These are phyloP conservation scores for Taphrorychus bicolor DNA, from an alignment of 2,888 invertebrate species.

Conservation along the genomic window DNA sequence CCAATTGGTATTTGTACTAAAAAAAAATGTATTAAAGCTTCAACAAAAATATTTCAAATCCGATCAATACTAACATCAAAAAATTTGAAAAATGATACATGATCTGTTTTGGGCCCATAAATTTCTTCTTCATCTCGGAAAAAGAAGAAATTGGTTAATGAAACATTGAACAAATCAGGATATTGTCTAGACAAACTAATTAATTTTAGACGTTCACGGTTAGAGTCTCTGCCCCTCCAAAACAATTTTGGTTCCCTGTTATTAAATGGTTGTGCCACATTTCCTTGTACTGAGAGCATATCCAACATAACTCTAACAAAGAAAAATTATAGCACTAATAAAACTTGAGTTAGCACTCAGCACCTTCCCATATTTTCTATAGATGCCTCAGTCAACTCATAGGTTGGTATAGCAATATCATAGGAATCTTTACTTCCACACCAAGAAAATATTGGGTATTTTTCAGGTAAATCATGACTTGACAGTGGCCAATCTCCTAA, in stretches of 20 bases:
- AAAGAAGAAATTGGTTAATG: slow-evolving; percentile 96
- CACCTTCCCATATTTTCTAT: slow-evolving; percentile 93
- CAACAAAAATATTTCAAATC: too few species aligned
- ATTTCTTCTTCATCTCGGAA: slow-evolving; percentile 82
- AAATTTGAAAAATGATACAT: slow-evolving; percentile 91
- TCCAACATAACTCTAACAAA: slow-evolving; percentile 77
- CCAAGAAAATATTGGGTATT: slow-evolving; percentile 93
- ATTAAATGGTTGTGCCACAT: slow-evolving; percentile 74
- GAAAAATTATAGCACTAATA: neutral
- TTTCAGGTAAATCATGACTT: slow-evolving; percentile 57
- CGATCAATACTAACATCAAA: slow-evolving; percentile 83
- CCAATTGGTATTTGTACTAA: slow-evolving; percentile 94
- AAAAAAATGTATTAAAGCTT: too few species aligned
- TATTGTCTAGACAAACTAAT: slow-evolving; percentile 77
- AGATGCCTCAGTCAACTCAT: slow-evolving; percentile 91
- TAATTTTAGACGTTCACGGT: slow-evolving; percentile 82
- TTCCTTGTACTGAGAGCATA: slow-evolving; percentile 88
- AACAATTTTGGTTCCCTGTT: slow-evolving; percentile 78
- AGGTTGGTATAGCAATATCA: slow-evolving; percentile 95
- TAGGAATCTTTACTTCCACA: slow-evolving; percentile 86
- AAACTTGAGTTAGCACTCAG: neutral
- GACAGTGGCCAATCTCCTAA: slow-evolving; percentile 96
- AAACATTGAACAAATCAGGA: slow-evolving; percentile 86
- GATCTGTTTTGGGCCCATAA: slow-evolving; percentile 86
- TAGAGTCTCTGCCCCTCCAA: slow-evolving; percentile 93